These are phyloP conservation scores for Scaeva pyrastri DNA, from an alignment of 2,888 invertebrate genomes.

Conservation along the genomic window DNA sequence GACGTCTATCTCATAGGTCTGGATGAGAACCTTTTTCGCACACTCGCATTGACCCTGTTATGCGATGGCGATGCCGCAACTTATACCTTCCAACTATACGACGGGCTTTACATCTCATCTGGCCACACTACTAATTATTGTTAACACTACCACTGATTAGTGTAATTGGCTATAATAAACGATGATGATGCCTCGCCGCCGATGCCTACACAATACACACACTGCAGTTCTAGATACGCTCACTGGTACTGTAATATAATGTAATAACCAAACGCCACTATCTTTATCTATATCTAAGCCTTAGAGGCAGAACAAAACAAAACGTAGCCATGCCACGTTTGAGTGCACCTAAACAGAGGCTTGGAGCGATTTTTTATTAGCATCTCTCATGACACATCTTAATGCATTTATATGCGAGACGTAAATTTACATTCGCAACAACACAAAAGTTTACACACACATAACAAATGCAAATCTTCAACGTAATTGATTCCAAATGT, in stretches of 20 bases:
- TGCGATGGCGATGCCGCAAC: not conserved
- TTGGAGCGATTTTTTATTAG: constrained; percentile 49
- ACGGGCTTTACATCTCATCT: constrained; percentile 9
- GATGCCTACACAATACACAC: constrained; percentile 46
- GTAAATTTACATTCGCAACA: constrained; percentile 37
- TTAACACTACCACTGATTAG: constrained; percentile 69
- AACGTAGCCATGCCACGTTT: constrained; percentile 53
- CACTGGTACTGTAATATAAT: too few species aligned
- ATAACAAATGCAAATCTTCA: constrained; percentile 61
- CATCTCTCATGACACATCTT: constrained; percentile 72
- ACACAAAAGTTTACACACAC: not conserved
- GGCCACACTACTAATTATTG: constrained; percentile 53
- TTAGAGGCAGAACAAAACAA: constrained; percentile 47
- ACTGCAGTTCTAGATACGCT: not conserved
- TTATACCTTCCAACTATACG: not conserved
- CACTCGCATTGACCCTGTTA: not conserved
- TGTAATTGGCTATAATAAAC: constrained; percentile 59
- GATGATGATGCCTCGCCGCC: constrained; percentile 35
- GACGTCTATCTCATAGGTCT: too few species aligned
- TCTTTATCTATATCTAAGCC: constrained; percentile 23
- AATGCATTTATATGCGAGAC: constrained; percentile 18
- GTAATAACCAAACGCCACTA: constrained; percentile 24
- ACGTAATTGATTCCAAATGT: constrained; percentile 70
- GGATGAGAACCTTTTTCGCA: not conserved
- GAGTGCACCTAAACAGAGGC: constrained; percentile 39